Percentiles rank a stretch among this genome's conserved stretches.
Evolutionary conservation across 1,140 invertebrate genomes (phyloP).

Genomic region (Drosophila saltans): DNA sequence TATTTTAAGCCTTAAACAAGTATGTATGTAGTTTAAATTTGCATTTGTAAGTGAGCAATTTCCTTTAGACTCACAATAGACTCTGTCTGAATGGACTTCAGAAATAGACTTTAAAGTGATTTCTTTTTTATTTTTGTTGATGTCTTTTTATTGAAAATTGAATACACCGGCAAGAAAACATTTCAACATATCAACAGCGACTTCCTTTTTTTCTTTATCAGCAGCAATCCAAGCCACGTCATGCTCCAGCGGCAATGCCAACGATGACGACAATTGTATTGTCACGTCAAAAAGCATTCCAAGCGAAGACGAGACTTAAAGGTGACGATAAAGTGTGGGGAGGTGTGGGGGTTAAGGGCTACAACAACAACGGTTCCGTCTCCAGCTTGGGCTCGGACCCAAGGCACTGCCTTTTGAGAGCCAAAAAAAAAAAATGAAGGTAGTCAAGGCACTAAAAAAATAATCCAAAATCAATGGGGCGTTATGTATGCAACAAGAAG

Average conservation of each 20-base stretch:
- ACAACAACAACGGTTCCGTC: too few species aligned
- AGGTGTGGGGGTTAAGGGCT: neutral
- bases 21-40: too few species aligned
- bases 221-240: slow-evolving; percentile 28
- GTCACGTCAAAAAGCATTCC: slow-evolving; percentile 55
- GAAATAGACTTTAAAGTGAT: too few species aligned
- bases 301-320: slow-evolving; percentile 48
- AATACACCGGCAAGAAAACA: neutral
- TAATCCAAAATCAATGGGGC: slow-evolving; percentile 82
- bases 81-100: too few species aligned
- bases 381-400: neutral
- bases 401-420: slow-evolving; percentile 19
- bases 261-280: slow-evolving; percentile 48
- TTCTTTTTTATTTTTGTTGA: too few species aligned
- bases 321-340: neutral
- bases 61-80: too few species aligned
- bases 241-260: slow-evolving; percentile 49
- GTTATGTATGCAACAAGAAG: slow-evolving; percentile 56
- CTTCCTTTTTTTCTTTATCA: slow-evolving; percentile 17
- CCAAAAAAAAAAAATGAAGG: slow-evolving; percentile 56
- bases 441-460: slow-evolving; percentile 77
- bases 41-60: too few species aligned
- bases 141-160: neutral
- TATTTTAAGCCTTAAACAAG: too few species aligned
- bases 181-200: slow-evolving; percentile 8